Evolutionary conservation across 2,113 vertebrate species (phyloP).

Genomic region (Dromaius novaehollandiae): DNA sequence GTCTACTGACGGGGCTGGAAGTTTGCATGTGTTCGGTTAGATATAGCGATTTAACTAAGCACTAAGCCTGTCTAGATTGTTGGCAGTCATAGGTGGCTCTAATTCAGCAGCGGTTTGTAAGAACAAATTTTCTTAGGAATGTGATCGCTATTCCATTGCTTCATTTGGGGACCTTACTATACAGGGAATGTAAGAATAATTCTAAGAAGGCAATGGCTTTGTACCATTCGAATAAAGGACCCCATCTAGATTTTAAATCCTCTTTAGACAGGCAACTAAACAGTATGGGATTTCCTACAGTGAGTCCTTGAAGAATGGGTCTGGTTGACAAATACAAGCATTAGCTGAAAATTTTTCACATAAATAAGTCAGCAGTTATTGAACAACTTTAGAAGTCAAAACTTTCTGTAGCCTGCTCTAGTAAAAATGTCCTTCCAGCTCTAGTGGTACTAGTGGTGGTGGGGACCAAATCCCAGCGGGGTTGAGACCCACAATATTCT

Average conservation of each 20-base stretch:
- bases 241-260: not conserved
- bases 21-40: not conserved
- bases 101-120: not conserved
- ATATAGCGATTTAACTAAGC: not conserved
- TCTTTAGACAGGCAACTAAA: not conserved
- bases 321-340: not conserved
- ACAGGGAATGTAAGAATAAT: not conserved
- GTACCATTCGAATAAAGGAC: not conserved
- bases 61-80: not conserved
- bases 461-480: not conserved
- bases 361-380: not conserved
- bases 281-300: not conserved
- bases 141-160: not conserved
- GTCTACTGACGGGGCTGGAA: not conserved
- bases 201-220: rapidly evolving
- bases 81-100: not conserved
- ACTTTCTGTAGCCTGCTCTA: not conserved
- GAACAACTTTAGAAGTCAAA: not conserved
- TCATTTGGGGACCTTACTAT: not conserved
- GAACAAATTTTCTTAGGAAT: not conserved
- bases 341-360: not conserved
- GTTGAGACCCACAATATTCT: not conserved
- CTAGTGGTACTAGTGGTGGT: not conserved
- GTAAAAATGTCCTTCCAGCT: not conserved
- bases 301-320: not conserved